Evolutionary conservation across 1,140 invertebrate genomes (phyloP), one percentile per base, ranked within the genome.

Genomic region (Drosophila oshimai): DNA sequence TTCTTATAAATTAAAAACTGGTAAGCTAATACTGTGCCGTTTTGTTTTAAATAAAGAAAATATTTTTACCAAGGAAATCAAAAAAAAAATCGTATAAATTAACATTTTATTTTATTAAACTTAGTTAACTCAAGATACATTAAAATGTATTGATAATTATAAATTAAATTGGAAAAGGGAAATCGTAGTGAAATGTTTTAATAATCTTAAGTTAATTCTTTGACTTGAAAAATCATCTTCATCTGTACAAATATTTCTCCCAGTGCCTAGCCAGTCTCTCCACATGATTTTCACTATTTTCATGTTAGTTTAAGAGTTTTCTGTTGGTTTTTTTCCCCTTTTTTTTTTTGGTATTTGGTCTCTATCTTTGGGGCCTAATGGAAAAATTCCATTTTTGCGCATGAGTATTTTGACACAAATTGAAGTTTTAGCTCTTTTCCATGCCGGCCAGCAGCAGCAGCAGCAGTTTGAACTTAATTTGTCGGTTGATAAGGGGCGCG

Each of bases 221-320:
- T n/a, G 2, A 10, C 6, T 26, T 15, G 22, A 2, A 9, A 12
- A 15, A 13, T 34, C 0, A 34, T 15, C 9, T 5, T 9, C 15
- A n/a, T 17, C 12, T n/a, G n/a, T n/a, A n/a, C 0, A n/a, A 3
- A 17, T n/a, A 12, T 57, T 57, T 55, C 10, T 53, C 10, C 1
- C 28, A 24, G 46, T 57, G 53, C n/a, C 10, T 9, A 39, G 18
- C 61, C 42, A 65, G 62, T 65, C 68, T 71, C 65, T 72, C 72
- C 81, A 87, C 81, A 87, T 87, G 81, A 87, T 87, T 87, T 87
- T 87, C 81, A 87, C 81, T 87, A 87, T 87, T 87, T 87, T 78
- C 49, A 78, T 76, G 78, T 74, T 77, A 60, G 72, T 45, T 76
- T 72, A 73, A 69, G 71, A 54, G 46, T 45, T 62, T 73, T 42